Evolutionary conservation across 2,888 invertebrate genomes (phyloP), one percentile per base, ranked within the genome.

Genomic region (Thecophora atra): DNA sequence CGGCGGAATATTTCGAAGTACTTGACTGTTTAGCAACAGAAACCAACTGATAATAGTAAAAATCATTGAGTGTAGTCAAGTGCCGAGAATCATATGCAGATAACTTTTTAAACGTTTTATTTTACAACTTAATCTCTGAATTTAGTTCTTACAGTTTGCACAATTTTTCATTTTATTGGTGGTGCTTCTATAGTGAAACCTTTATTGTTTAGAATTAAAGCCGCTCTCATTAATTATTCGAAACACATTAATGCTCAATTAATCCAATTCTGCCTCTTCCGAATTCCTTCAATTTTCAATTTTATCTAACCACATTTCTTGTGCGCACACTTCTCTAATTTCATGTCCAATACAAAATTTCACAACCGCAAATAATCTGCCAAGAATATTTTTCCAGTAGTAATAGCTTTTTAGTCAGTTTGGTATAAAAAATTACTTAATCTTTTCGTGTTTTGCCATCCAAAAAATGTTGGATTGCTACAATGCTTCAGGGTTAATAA

Each of bases 141-240:
- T 64, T 47, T 42, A 17, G 30, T 63, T 64, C 21, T 5, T 24
- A 58, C 58, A 8, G 28, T 58, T 58, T 58, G 58, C 58, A 58
- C 58, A 58, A 24, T 24, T 58, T 58, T 28, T 47, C 6, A 58
- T 21, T 58, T 26, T 8, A 17, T 28, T 15, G 26, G 26, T 58
- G 15, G 21, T 28, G 24, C 58, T 58, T 58, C 58, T 28, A 58
- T 8, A 11, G n/a, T 5, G n/a, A 54, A 21, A 19, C 19, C 54
- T 54, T 11, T n/a, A n/a, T n/a, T 1, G 37, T 37, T 54, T 11
- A 15, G 21, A 54, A n/a, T 54, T 54, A 54, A n/a, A 17, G 21
- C 54, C 54, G 5, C 24, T 58, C 13, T 1, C 28, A 26, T 13
- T 15, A 54, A 54, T n/a, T 5, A 54, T 54, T 11, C 17, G 17